phyloP scores from a whole-genome alignment of 2,113 vertebrate genomes.

The Heterotilapia buettikoferi region DNA sequence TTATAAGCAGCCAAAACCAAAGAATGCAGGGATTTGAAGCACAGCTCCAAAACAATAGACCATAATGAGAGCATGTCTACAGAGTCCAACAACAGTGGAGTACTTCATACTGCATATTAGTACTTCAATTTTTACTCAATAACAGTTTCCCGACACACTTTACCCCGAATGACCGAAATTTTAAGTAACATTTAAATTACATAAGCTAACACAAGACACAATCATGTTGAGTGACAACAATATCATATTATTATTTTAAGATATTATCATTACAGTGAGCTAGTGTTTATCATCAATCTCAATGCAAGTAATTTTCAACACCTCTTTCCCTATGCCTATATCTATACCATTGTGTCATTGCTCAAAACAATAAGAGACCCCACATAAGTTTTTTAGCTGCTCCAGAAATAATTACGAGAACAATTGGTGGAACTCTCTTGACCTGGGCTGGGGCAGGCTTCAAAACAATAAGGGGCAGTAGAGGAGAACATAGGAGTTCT shows the following conservation, averaged over 20 bases:
- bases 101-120: not conserved
- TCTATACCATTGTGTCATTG: not conserved
- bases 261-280: not conserved
- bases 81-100: not conserved
- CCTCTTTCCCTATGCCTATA: not conserved
- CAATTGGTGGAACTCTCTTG: constrained; percentile 59
- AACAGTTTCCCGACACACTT: not conserved
- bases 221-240: not conserved
- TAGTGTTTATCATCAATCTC: not conserved
- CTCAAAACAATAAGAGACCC: constrained; percentile 3
- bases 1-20: not conserved
- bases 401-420: constrained; percentile 5
- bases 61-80: not conserved
- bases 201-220: not conserved
- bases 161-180: not conserved
- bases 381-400: not conserved
- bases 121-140: not conserved
- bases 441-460: not conserved
- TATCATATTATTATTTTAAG: not conserved
- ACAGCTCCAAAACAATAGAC: not conserved
- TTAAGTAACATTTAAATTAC: not conserved
- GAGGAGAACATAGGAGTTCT: not conserved
- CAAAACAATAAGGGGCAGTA: constrained; percentile 27
- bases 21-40: not conserved
- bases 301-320: not conserved